Conservation (phyloP, 1,140 invertebrate species). For the Lithobius niger region DNA sequence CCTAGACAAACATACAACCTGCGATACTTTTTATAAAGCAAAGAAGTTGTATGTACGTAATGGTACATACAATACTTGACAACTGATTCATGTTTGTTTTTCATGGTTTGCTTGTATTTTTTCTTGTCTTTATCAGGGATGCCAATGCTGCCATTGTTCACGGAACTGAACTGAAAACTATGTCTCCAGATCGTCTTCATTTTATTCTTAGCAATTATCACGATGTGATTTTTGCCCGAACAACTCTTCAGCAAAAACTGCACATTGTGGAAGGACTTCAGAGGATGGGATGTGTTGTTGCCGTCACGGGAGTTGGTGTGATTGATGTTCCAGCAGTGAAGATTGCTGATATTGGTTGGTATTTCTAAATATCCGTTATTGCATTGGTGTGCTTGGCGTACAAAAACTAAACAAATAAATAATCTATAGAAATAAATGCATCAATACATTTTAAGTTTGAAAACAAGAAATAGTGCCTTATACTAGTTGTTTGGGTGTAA, state of each 20-base stretch:
- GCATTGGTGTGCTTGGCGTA: no score
- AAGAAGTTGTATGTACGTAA: no score
- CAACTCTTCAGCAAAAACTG: slow-evolving; percentile 98
- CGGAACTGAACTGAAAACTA: slow-evolving; percentile 84
- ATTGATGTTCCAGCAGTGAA: slow-evolving; percentile 92
- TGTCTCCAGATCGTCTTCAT: slow-evolving; percentile 77
- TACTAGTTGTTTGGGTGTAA: no score
- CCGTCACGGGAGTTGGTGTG: slow-evolving; percentile 86
- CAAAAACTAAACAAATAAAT: no score
- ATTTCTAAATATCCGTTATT: no score
- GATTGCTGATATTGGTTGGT: slow-evolving; percentile 54
- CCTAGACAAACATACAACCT: no score
- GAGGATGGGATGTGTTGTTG: slow-evolving; percentile 92
- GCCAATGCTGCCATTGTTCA: slow-evolving; percentile 95
- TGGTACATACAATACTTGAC: no score
- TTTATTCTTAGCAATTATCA: slow-evolving; percentile 85
- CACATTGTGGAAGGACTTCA: slow-evolving; percentile 99
- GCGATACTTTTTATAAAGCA: no score
- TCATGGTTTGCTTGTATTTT: neutral
- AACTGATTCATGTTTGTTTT: no score
- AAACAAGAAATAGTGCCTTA: no score
- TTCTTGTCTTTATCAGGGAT: slow-evolving; percentile 42
- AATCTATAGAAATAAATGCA: no score
- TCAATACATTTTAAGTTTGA: no score
- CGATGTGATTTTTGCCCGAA: slow-evolving; percentile 98